Base-by-base conservation (phyloP, 2,797 vertebrate species). In the Tadarida brasiliensis region DNA sequence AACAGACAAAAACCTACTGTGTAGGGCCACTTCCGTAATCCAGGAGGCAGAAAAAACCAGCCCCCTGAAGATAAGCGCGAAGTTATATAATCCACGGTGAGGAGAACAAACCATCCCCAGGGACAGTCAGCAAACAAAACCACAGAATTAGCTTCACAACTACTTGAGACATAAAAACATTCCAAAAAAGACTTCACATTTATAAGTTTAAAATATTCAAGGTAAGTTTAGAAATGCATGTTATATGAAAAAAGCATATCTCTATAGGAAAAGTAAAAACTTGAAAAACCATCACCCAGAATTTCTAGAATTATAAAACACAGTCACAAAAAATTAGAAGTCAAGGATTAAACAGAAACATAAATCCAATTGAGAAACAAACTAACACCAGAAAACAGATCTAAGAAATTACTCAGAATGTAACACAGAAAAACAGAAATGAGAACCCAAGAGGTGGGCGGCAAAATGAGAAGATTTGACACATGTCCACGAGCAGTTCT, bases 261-360 rank as follows among this genome's bases (percentile, higher is more conserved):
- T 10, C 56, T 77, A 44, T 39, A 22, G 63, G 11, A 68, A 84
- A 94, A 54, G 74, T 4, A 35, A 85, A 49, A 93, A 33, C 65
- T 28, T 89, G 65, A 26, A 76, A 91, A 89, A 19, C 17, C 14
- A 82, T 6, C 20, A 26, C 26, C 71, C 67, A 67, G 28, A 90
- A 87, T 88, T 89, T 92, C 73, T 85, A 51, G 49, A 56, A 35
- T 74, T 63, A 56, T 5, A 57, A 78, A 85, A 87, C n/a, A 67
- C 15, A 76, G 28, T 61, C 81, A 67, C 20, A 73, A 80, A 80
- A 49, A 67, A 71, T 77, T 47, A 90, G 16, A 87, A 91, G 49
- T 68, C 33, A 85, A 87, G 26, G 22, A 84, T 54, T 78, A 78
- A 77, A 59, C 9, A 82, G 33, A 57, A 78, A 87, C 70, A 63